Base-by-base conservation (phyloP, 2,888 invertebrate species). In the Meandrusa payeni region DNA sequence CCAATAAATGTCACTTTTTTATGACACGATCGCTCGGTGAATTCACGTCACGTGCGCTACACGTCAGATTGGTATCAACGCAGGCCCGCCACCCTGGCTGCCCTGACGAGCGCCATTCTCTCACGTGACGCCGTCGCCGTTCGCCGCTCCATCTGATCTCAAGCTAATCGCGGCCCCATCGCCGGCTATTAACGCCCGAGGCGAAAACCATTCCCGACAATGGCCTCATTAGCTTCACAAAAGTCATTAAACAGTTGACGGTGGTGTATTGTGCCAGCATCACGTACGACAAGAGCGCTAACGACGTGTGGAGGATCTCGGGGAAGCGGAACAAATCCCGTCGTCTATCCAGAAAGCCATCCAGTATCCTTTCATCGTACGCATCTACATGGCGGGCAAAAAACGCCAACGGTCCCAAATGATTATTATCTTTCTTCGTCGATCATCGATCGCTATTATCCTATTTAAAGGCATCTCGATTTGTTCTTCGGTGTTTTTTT, bases 1-100 rank as follows among this genome's bases (percentile, higher is more conserved):
- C 81, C 80, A 85, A 83, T 87, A 85, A 87, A 83, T 76, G 86
- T 85, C 86, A 85, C 82, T 82, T 85, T 83, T 86, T 87, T 86
- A 85, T 85, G 81, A 80, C 68, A 64, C 72, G 60, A 65, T 64
- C 69, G 64, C 67, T 61, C 69, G 58, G 59, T 61, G 75, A 59
- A 82, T 77, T 77, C 85, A 66, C 50, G 78, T 86, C 85, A 86
- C 86, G 86, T 77, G 80, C 83, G 77, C 62, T 47, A 70, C 68
- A 74, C 28, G 47, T 64, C 77, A 76, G 83, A 83, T 83, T 59
- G 64, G 73, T 78, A 83, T 81, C 83, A 76, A 69, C 64, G 64
- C 48, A 45, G 46, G 51, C 54, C 44, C 56, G 55, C 62, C 62
- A 62, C 60, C 62, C 61, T 72, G 71, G 61, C 64, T 48, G 54